phyloP scores from a whole-genome alignment of 2,797 vertebrate genomes.

The Danio albolineatus region DNA sequence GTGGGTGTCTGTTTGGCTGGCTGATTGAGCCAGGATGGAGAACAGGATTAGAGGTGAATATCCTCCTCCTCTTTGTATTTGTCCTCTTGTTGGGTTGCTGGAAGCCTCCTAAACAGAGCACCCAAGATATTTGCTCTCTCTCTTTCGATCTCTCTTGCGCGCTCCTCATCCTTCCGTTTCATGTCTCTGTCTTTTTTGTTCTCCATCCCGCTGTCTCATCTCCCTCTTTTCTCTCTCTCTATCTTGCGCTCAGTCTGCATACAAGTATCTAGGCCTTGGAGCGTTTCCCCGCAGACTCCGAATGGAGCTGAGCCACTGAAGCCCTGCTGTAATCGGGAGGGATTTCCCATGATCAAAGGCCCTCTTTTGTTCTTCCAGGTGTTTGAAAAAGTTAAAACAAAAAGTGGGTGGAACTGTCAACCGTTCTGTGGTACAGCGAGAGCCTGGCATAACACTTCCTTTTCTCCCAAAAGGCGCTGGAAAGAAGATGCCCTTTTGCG shows the following conservation, averaged over 20 bases:
- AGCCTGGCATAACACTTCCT: constrained; percentile 24
- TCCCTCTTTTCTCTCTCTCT: constrained; percentile 12
- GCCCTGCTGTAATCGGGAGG: constrained; percentile 57
- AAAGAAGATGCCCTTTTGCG: constrained; percentile 18
- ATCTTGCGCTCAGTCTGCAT: constrained; percentile 9
- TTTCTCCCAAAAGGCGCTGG: constrained; percentile 15
- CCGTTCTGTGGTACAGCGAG: constrained; percentile 30
- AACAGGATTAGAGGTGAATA: constrained; percentile 58
- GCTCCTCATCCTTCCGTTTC: constrained; percentile 17
- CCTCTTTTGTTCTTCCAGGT: constrained; percentile 67
- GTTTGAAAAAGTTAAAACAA: constrained; percentile 64
- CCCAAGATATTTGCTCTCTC: background rate
- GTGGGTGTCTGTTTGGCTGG: constrained; percentile 47
- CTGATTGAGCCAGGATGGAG: constrained; percentile 56
- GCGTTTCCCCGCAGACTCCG: constrained; percentile 29
- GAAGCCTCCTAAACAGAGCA: constrained; percentile 40
- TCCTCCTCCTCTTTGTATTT: constrained; percentile 45
- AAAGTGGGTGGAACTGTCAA: constrained; percentile 61
- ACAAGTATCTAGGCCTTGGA: constrained; percentile 41
- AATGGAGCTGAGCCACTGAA: constrained; percentile 20
- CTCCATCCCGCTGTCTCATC: constrained; percentile 1
- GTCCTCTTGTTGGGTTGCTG: constrained; percentile 31
- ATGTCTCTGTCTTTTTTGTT: constrained; percentile 13
- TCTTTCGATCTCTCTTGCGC: background rate
- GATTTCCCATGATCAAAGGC: constrained; percentile 66